phyloP scores from a whole-genome alignment of 1,140 invertebrate species.

The Papilio polytes region DNA sequence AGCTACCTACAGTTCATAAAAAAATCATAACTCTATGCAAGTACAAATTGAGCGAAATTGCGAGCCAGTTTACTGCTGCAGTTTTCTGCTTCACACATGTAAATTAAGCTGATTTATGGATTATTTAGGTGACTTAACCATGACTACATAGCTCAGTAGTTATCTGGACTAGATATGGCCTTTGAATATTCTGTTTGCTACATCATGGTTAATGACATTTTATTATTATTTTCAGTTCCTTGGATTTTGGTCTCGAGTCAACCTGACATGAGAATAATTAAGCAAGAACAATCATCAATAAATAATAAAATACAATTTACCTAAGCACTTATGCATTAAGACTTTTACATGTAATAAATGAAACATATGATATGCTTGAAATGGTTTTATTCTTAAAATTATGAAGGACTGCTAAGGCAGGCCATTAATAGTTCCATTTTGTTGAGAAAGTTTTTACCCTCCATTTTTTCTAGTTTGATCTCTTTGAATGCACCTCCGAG shows the following conservation, averaged over 20 bases:
- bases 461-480: constrained; percentile 96
- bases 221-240: constrained; percentile 66
- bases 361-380: constrained; percentile 62
- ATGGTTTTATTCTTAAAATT: constrained; percentile 56
- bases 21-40: too few relatives aligned
- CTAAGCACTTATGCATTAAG: constrained; percentile 78
- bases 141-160: too few relatives aligned
- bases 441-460: constrained; percentile 98
- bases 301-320: constrained; percentile 77
- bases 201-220: neutral
- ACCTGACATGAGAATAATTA: constrained; percentile 57
- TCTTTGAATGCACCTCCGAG: constrained; percentile 95
- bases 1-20: too few relatives aligned
- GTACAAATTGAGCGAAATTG: too few relatives aligned
- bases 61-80: too few relatives aligned
- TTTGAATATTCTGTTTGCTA: neutral
- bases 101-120: too few relatives aligned
- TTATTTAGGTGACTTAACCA: too few relatives aligned
- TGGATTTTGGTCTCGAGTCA: constrained; percentile 60
- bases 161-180: too few relatives aligned
- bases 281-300: constrained; percentile 79
- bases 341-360: constrained; percentile 76
- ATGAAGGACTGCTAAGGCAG: constrained; percentile 87
- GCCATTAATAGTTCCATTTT: constrained; percentile 99
- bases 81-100: too few relatives aligned